Evolutionary conservation across 1,140 invertebrate species (phyloP), one percentile per base, ranked within the genome.

Genomic region (Leptinotarsa undecemlineata): DNA sequence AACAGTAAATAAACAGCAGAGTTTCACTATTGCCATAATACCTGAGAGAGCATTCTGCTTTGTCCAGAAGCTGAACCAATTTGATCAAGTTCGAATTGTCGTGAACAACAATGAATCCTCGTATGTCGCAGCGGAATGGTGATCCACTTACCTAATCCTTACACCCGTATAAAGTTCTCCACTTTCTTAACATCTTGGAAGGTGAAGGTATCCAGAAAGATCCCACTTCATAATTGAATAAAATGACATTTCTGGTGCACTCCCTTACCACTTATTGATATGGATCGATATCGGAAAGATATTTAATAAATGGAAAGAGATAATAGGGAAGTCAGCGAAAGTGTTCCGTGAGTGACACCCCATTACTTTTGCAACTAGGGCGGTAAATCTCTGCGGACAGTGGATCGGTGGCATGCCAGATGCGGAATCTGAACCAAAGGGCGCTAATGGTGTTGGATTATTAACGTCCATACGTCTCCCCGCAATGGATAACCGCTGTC

Each of bases 401-500:
- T 63, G 74, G 64, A 78, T 74, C 19, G 23, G 21, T 19, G 48
- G 68, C 48, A 19, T 73, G 76, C 61, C 75, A 76, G 78, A 76
- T 78, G 78, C 74, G 66, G 67, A 64, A 74, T 71, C 23, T 63
- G 73, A 74, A 61, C 70, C 74, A 74, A 74, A 73, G 75, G 75
- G 76, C 75, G 76, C 75, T 82, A 82, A 82, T 82, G 80, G 80
- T 79, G 74, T 77, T 81, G 80, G 81, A 82, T 82, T 82, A 82
- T 82, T 82, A 82, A 78, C 76, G 79, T 78, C 78, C 74, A 78
- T 79, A 80, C 78, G 77, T 81, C 80, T 79, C 76, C 68, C 72
- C 74, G 77, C 77, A 80, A 83, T 81, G 82, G 81, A 80, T 80
- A 80, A 78, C 77, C 79, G 78, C 68, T 79, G 80, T 81, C 80